Conservation (phyloP, 2,113 vertebrate species). For the Poeciliopsis turrubarensis region DNA sequence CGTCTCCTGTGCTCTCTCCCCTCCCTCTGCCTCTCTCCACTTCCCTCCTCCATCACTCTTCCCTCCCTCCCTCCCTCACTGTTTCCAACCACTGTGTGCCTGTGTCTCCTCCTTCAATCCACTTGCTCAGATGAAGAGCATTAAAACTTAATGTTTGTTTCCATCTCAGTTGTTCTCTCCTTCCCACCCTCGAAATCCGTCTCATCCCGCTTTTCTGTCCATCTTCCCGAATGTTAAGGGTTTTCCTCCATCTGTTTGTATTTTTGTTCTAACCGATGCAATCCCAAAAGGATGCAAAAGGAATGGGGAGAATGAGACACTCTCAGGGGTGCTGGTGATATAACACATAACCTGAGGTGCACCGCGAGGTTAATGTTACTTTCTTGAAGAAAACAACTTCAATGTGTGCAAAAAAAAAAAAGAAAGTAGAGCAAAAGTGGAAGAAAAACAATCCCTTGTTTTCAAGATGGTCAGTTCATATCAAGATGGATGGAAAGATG, state of each 20-base stretch:
- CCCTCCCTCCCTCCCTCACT: constrained; percentile 27
- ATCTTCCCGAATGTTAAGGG: constrained; percentile 47
- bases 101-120: constrained; percentile 18
- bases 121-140: constrained; percentile 57
- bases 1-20: constrained; percentile 16
- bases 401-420: neutral
- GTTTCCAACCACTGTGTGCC: constrained; percentile 42
- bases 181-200: constrained; percentile 6
- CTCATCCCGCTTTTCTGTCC: constrained; percentile 45
- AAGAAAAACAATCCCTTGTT: too few relatives aligned
- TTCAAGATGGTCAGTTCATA: too few relatives aligned
- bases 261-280: constrained; percentile 18
- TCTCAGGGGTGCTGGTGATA: neutral
- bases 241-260: constrained; percentile 31
- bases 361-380: neutral
- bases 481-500: too few relatives aligned
- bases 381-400: neutral
- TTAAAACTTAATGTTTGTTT: constrained; percentile 79
- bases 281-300: constrained; percentile 35
- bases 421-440: neutral
- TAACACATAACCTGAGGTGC: neutral
- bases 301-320: neutral
- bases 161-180: constrained; percentile 60
- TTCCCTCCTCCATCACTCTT: constrained; percentile 33
- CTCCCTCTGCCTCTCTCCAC: constrained; percentile 20